These are phyloP conservation scores for Alcedo quadribrachys DNA, from an alignment of 2,797 vertebrate species.

Conservation along the genomic window DNA sequence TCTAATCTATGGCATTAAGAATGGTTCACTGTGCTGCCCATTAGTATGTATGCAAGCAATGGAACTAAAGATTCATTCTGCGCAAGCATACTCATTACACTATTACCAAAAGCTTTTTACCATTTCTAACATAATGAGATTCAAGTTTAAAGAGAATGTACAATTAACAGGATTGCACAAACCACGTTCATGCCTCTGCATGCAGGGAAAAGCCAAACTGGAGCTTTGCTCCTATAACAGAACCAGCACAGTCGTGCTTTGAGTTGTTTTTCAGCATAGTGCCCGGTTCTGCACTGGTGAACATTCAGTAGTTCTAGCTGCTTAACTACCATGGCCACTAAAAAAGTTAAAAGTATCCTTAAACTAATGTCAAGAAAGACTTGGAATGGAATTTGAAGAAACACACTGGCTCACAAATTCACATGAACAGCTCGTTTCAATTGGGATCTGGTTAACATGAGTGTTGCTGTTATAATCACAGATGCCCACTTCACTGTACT, in stretches of 20 bases:
- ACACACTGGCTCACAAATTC: neutral
- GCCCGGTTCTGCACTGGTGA: neutral
- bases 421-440: neutral
- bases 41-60: neutral
- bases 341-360: neutral
- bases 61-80: neutral
- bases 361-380: neutral
- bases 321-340: neutral
- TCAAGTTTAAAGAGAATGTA: neutral
- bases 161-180: slow-evolving; percentile 32
- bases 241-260: neutral
- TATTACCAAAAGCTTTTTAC: slow-evolving; percentile 3
- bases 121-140: neutral
- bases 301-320: neutral
- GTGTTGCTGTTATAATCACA: neutral
- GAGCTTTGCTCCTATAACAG: neutral
- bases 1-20: neutral
- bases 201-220: neutral
- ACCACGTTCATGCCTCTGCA: neutral
- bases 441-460: neutral
- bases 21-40: neutral
- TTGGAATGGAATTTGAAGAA: neutral
- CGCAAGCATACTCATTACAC: neutral
- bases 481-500: slow-evolving; percentile 9
- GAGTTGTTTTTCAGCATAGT: neutral